A percentile compares a stretch with the other conserved stretches of the same genome.
Evolutionary conservation across 1,140 invertebrate species (phyloP).

Genomic region (Apis dorsata): DNA sequence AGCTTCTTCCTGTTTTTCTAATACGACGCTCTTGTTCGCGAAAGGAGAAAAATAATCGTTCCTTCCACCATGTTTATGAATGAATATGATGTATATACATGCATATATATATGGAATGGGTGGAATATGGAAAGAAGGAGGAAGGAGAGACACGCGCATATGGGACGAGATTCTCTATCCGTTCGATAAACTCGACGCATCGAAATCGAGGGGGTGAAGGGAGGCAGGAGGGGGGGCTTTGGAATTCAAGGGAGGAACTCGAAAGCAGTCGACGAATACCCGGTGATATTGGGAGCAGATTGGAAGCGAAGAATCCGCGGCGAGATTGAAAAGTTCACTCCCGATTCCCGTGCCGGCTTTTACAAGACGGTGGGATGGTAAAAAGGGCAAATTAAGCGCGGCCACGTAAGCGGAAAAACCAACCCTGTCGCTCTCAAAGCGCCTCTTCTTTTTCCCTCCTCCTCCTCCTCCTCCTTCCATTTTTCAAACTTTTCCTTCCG

Average conservation of each 20-base stretch:
- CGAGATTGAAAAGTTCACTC: constrained; percentile 56
- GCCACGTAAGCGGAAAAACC: constrained; percentile 39
- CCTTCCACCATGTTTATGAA: neutral
- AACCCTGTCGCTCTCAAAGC: constrained; percentile 10
- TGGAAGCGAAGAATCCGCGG: constrained; percentile 52
- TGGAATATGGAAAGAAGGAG: neutral
- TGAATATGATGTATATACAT: neutral
- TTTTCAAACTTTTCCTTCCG: neutral
- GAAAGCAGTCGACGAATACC: constrained; percentile 51
- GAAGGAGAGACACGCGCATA: neutral
- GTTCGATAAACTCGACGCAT: constrained; percentile 61
- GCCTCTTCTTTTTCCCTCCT: neutral
- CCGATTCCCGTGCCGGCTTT: constrained; percentile 27
- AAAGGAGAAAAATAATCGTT: too few species aligned
- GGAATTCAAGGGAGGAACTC: constrained; percentile 52
- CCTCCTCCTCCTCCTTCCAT: neutral
- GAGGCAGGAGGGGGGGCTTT: neutral
- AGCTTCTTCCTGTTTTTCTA: too few species aligned
- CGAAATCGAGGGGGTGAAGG: constrained; percentile 35
- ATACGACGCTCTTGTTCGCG: too few species aligned
- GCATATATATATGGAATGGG: neutral
- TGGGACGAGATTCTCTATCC: constrained; percentile 54
- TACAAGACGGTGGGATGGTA: constrained; percentile 47
- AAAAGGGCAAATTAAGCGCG: constrained; percentile 54
- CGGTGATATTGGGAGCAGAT: constrained; percentile 62